phyloP scores from a whole-genome alignment of 1,140 invertebrate genomes.

The Dysdera silvatica region DNA sequence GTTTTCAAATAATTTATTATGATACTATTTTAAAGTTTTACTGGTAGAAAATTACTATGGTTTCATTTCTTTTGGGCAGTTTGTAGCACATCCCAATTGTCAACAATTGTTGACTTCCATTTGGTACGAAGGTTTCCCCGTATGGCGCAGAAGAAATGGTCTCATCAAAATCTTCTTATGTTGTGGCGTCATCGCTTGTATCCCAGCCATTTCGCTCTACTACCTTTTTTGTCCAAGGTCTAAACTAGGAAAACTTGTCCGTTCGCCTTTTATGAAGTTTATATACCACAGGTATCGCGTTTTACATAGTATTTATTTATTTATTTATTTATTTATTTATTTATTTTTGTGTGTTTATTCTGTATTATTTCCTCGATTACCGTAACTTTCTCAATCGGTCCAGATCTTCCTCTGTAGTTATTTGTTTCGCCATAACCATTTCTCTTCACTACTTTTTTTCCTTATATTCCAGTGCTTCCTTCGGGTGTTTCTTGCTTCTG shows the following conservation, averaged over 20 bases:
- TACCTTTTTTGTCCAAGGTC: slow-evolving; percentile 50
- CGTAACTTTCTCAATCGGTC: too few relatives aligned
- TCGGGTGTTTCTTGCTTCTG: slow-evolving; percentile 47
- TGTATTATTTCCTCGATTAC: too few relatives aligned
- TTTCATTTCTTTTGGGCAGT: slow-evolving; percentile 42
- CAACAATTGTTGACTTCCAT: slow-evolving; percentile 52
- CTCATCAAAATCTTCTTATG: slow-evolving; percentile 47
- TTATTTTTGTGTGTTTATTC: too few relatives aligned
- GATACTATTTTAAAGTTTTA: too few relatives aligned
- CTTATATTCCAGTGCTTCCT: slow-evolving; percentile 44
- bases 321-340: too few relatives aligned
- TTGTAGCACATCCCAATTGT: slow-evolving; percentile 53
- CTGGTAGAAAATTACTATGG: too few relatives aligned
- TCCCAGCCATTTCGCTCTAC: slow-evolving; percentile 49
- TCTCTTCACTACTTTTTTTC: not conserved
- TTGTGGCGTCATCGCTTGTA: slow-evolving; percentile 43
- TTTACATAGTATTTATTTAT: too few relatives aligned
- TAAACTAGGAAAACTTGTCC: slow-evolving; percentile 47
- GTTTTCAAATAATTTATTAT: too few relatives aligned
- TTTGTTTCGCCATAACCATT: too few relatives aligned
- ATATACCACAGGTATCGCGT: slow-evolving; percentile 51
- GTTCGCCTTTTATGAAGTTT: slow-evolving; percentile 55
- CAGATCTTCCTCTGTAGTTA: not conserved
- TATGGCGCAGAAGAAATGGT: slow-evolving; percentile 49
- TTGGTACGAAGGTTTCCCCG: slow-evolving; percentile 53